These are phyloP conservation scores for Bactericera cockerelli DNA, from an alignment of 1,140 invertebrate genomes.

Conservation along the genomic window DNA sequence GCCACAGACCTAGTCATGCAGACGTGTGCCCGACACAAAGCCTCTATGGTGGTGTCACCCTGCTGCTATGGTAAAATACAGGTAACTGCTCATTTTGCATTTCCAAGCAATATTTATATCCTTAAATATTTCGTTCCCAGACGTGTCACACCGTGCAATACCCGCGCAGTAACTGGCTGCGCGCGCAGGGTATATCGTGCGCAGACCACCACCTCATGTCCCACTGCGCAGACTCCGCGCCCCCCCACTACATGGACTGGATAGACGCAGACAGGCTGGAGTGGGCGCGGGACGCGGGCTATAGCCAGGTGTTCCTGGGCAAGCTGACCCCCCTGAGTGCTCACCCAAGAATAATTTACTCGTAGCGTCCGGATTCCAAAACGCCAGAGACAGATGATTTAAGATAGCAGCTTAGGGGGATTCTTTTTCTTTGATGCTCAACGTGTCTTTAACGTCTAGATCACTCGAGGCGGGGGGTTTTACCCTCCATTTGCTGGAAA, in stretches of 20 bases:
- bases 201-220: constrained; percentile 63
- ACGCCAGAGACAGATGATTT: too few relatives aligned
- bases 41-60: constrained; percentile 78
- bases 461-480: too few relatives aligned
- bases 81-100: constrained; percentile 19
- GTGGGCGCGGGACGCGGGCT: constrained; percentile 54
- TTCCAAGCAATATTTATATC: too few relatives aligned
- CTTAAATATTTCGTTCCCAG: constrained; percentile 12
- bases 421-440: too few relatives aligned
- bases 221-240: constrained; percentile 80
- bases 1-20: constrained; percentile 84
- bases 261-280: constrained; percentile 73
- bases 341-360: constrained; percentile 89
- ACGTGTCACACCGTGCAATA: constrained; percentile 51
- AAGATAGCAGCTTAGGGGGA: too few relatives aligned
- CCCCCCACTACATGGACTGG: constrained; percentile 68
- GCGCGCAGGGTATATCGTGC: constrained; percentile 31
- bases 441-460: too few relatives aligned
- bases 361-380: constrained; percentile 43
- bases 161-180: constrained; percentile 45
- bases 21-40: constrained; percentile 55
- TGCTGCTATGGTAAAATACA: constrained; percentile 87
- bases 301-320: constrained; percentile 48
- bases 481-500: too few relatives aligned
- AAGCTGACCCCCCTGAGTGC: constrained; percentile 62